phyloP scores from a whole-genome alignment of 2,113 vertebrate genomes.

The Jacana jacana region DNA sequence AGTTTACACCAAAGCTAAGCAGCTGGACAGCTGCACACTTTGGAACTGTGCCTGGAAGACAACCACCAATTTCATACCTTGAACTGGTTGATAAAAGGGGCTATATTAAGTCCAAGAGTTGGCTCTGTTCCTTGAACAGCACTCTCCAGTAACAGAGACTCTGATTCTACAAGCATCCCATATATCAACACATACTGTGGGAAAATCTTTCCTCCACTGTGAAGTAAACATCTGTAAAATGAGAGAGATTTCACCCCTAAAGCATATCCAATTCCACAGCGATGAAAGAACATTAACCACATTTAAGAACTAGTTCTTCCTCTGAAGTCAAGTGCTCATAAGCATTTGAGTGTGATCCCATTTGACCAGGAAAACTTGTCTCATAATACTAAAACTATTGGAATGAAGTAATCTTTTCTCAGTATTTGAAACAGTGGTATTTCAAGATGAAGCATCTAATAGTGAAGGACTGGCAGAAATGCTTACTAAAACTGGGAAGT shows the following conservation, averaged over 20 bases:
- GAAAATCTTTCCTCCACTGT: conserved; percentile 91
- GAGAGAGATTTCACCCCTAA: not conserved
- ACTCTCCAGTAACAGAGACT: conserved; percentile 86
- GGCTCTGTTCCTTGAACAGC: conserved; percentile 91
- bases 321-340: not conserved
- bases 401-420: not conserved
- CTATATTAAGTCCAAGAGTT: conserved; percentile 92
- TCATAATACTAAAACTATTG: not conserved
- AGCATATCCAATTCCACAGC: not conserved
- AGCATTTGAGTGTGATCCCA: not conserved
- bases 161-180: conserved; percentile 90
- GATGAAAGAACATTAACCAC: not conserved
- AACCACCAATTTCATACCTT: conserved; percentile 75
- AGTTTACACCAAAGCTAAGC: not conserved
- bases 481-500: not conserved
- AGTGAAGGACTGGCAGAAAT: not conserved
- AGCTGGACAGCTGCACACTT: not conserved
- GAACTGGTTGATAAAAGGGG: conserved; percentile 98
- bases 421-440: not conserved
- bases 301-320: not conserved
- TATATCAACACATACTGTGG: conserved; percentile 88
- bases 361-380: not conserved
- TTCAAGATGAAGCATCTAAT: not conserved
- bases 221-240: conserved; percentile 85
- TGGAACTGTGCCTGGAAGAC: not conserved